phyloP scores from a whole-genome alignment of 30 jellyfish, hydroid and myxozoan genomes.

The Aurelia sp. region DNA sequence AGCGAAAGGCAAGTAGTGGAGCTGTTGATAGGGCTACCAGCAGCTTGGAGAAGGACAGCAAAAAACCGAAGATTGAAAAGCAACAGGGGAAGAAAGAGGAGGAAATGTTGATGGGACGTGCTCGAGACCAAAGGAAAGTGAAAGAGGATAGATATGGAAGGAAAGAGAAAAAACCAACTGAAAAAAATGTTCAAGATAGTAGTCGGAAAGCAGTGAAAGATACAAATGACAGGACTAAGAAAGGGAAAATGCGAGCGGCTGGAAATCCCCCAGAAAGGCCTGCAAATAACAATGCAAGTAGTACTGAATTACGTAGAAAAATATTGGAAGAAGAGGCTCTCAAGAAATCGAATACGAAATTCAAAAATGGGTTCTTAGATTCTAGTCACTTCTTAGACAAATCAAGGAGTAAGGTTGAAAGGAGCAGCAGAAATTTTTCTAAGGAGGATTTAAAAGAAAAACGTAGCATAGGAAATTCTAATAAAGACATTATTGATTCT shows the following conservation, averaged over 20 bases:
- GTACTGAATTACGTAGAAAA: neutral
- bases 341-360: no score
- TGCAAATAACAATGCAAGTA: neutral
- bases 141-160: neutral
- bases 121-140: no score
- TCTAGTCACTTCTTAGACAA: neutral
- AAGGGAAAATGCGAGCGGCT: neutral
- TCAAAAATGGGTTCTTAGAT: no score
- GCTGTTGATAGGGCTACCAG: neutral
- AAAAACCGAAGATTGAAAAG: no score
- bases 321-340: no score
- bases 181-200: neutral
- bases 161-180: neutral
- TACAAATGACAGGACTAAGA: neutral
- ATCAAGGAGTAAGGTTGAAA: neutral
- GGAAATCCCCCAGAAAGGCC: neutral
- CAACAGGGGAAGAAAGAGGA: neutral
- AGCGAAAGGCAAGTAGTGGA: neutral
- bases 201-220: neutral
- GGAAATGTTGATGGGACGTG: neutral
- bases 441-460: neutral
- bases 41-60: no score
- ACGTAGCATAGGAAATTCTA: no score
- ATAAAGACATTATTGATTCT: no score
- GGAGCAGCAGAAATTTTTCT: neutral